phyloP scores from a whole-genome alignment of 2,888 invertebrate genomes.

The Synergus laeviventris region DNA sequence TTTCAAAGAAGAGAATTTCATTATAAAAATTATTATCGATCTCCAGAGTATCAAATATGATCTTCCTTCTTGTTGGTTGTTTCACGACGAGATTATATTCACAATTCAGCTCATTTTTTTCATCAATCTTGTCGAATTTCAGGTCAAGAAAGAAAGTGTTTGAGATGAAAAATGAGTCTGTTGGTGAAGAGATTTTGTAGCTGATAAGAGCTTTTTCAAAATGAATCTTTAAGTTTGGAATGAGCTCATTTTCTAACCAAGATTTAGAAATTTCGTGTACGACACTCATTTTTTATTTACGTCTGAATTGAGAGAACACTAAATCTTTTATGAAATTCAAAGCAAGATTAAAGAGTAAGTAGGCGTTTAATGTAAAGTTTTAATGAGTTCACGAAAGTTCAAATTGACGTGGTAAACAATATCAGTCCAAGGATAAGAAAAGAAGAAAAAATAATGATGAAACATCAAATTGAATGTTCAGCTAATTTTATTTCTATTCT shows the following conservation, averaged over 20 bases:
- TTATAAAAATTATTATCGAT: constrained; percentile 59
- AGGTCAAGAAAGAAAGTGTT: neutral
- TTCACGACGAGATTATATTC: neutral
- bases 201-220: constrained; percentile 43
- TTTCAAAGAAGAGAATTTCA: constrained; percentile 68
- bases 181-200: constrained; percentile 45
- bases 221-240: constrained; percentile 41
- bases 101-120: neutral
- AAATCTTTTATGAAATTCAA: neutral
- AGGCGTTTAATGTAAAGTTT: too few species aligned
- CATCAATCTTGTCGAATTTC: neutral
- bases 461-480: too few species aligned
- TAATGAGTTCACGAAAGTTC: too few species aligned
- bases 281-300: neutral
- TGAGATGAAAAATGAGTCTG: constrained; percentile 47
- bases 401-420: too few species aligned
- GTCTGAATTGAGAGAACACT: neutral
- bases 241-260: constrained; percentile 43
- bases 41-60: neutral
- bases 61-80: neutral
- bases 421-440: too few species aligned
- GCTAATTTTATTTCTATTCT: too few species aligned
- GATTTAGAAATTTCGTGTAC: neutral
- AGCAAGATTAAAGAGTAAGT: neutral
- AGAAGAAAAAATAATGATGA: too few species aligned